These are phyloP conservation scores for Microchirus variegatus DNA, from an alignment of 2,797 vertebrate genomes.

Conservation along the genomic window DNA sequence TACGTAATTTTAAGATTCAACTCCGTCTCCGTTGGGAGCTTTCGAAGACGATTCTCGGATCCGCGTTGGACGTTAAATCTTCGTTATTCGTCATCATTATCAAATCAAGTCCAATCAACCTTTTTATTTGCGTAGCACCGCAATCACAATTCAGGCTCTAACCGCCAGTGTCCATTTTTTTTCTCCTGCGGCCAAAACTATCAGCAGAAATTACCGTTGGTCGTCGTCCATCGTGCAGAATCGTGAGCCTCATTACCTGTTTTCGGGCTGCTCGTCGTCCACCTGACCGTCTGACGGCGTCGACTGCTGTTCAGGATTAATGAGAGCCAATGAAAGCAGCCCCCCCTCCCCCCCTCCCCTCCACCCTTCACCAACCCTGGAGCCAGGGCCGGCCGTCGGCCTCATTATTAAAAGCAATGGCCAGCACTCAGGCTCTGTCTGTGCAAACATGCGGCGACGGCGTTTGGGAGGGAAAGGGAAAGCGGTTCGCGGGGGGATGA, in stretches of 20 bases:
- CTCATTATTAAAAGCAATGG: conserved; percentile 89
- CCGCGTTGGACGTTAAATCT: too few species aligned
- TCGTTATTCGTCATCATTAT: too few species aligned
- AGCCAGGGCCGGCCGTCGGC: conserved; percentile 87
- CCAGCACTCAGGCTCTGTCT: conserved; percentile 89
- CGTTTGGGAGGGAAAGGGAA: conserved; percentile 84
- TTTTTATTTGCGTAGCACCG: too few species aligned
- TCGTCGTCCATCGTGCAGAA: neutral
- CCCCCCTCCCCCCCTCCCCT: conserved; percentile 75
- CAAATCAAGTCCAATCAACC: too few species aligned
- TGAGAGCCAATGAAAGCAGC: conserved; percentile 89
- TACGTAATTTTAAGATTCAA: too few species aligned
- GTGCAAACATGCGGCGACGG: conserved; percentile 86
- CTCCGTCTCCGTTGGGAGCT: too few species aligned
- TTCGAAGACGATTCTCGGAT: too few species aligned
- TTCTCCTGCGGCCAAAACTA: too few species aligned
- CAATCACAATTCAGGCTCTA: too few species aligned
- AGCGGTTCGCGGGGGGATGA: conserved; percentile 89
- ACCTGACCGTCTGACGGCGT: conserved; percentile 48
- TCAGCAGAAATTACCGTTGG: too few species aligned
- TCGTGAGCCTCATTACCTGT: conserved; percentile 44
- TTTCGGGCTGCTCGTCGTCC: conserved; percentile 32
- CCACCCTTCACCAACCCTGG: conserved; percentile 68
- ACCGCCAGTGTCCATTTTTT: too few species aligned
- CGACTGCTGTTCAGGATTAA: conserved; percentile 82